Percentiles rank a stretch among this genome's conserved stretches.
phyloP scores from a whole-genome alignment of 2,888 invertebrate genomes.

The Stenodera caucasica region DNA sequence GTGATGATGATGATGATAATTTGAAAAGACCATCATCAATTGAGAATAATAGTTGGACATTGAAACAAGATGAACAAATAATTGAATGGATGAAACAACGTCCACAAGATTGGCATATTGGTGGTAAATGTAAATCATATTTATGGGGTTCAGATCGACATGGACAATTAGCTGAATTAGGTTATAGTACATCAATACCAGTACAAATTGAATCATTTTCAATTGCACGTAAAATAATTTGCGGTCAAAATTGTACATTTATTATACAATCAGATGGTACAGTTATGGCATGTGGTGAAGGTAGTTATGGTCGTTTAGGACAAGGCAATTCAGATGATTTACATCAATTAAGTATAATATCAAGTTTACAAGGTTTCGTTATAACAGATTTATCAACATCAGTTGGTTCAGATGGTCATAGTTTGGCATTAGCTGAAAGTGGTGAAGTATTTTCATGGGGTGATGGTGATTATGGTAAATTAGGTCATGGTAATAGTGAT shows the following conservation, averaged over 20 bases:
- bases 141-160: slow-evolving; percentile 67
- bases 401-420: slow-evolving; percentile 67
- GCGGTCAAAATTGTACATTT: slow-evolving; percentile 69
- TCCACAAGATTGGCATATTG: slow-evolving; percentile 68
- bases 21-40: slow-evolving; percentile 41
- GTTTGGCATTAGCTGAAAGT: slow-evolving; percentile 65
- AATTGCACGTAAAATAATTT: slow-evolving; percentile 61
- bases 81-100: slow-evolving; percentile 64
- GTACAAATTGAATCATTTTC: slow-evolving; percentile 57
- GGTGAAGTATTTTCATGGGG: slow-evolving; percentile 71
- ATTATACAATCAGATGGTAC: slow-evolving; percentile 63
- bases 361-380: slow-evolving; percentile 65
- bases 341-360: slow-evolving; percentile 62
- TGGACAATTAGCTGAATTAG: slow-evolving; percentile 63
- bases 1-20: slow-evolving; percentile 18
- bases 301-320: slow-evolving; percentile 65
- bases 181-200: slow-evolving; percentile 54
- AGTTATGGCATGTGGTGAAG: slow-evolving; percentile 67
- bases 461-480: slow-evolving; percentile 64
- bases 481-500: slow-evolving; percentile 68
- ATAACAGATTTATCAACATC: slow-evolving; percentile 65
- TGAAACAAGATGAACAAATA: slow-evolving; percentile 63
- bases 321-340: slow-evolving; percentile 66
- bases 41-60: slow-evolving; percentile 60
- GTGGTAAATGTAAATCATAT: slow-evolving; percentile 63